Conservation (phyloP, 2,888 invertebrate species). For the Thumatha senex region DNA sequence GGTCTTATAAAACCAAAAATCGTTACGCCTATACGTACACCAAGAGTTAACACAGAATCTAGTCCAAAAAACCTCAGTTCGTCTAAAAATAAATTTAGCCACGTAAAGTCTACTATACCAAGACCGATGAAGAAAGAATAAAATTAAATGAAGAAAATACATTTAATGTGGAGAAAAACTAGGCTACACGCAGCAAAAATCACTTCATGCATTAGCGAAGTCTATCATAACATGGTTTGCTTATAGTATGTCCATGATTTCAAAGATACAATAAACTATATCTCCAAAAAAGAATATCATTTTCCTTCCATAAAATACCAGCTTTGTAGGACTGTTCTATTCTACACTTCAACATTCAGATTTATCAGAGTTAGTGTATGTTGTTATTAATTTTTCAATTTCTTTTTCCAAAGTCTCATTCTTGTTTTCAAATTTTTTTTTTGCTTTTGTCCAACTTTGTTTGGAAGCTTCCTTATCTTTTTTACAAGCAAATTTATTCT, state of each 20-base stretch:
- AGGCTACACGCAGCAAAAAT: conserved; percentile 2
- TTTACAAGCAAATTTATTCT: conserved; percentile 35
- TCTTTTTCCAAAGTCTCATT: conserved; percentile 61
- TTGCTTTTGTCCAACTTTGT: conserved; percentile 49
- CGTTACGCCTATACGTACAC: conserved; percentile 51
- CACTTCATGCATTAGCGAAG: background rate
- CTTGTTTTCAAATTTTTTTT: conserved; percentile 48
- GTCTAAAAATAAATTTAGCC: conserved; percentile 65
- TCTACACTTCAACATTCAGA: conserved; percentile 42
- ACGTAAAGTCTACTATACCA: conserved; percentile 75
- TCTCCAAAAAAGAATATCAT: conserved; percentile 23
- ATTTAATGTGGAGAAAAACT: conserved; percentile 28
- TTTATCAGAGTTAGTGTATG: conserved; percentile 50
- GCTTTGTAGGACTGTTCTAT: conserved; percentile 11
- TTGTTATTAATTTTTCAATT: conserved; percentile 61
- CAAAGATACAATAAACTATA: conserved; percentile 30
- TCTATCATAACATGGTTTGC: background rate
- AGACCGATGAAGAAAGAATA: conserved; percentile 60
- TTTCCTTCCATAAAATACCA: conserved; percentile 18
- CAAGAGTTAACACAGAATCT: conserved; percentile 41
- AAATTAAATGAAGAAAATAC: conserved; percentile 13
- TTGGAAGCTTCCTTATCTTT: conserved; percentile 46
- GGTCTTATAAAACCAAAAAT: conserved; percentile 63
- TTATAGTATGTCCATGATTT: conserved; percentile 1
- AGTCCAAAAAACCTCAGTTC: conserved; percentile 58